A percentile compares a stretch with the other conserved stretches of the same genome.
These are phyloP conservation scores for Parambassis ranga DNA, from an alignment of 2,797 vertebrate species.

Conservation along the genomic window DNA sequence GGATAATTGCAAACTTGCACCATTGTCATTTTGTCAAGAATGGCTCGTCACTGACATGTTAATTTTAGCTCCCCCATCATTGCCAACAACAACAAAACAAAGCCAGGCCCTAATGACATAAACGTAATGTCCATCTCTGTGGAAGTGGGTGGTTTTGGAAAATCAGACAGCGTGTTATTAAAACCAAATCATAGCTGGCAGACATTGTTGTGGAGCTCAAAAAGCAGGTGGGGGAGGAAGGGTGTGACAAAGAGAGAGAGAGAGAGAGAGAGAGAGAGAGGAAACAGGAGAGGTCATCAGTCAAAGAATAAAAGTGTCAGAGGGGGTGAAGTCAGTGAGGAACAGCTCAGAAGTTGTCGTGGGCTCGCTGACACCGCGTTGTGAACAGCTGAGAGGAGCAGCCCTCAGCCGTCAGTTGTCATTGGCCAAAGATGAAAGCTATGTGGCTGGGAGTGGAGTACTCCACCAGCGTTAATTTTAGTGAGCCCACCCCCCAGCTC, in stretches of 20 bases:
- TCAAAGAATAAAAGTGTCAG: slow-evolving; percentile 10
- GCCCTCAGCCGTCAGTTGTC: slow-evolving; percentile 74
- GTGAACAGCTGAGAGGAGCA: slow-evolving; percentile 81
- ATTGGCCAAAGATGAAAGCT: slow-evolving; percentile 79
- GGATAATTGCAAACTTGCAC: slow-evolving; percentile 12
- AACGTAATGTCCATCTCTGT: slow-evolving; percentile 58
- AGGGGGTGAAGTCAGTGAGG: slow-evolving; percentile 28
- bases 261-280: slow-evolving; percentile 20
- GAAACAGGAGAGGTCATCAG: neutral
- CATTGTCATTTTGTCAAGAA: slow-evolving; percentile 23
- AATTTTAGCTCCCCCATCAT: slow-evolving; percentile 23
- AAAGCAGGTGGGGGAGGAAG: slow-evolving; percentile 28
- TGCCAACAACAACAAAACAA: slow-evolving; percentile 44
- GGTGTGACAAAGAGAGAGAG: slow-evolving; percentile 3
- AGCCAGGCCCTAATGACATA: slow-evolving; percentile 56
- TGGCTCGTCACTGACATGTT: slow-evolving; percentile 40
- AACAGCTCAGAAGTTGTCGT: slow-evolving; percentile 34
- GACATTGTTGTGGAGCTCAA: slow-evolving; percentile 58
- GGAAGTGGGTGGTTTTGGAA: slow-evolving; percentile 60
- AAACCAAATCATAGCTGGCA: slow-evolving; percentile 62
- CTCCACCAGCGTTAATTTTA: slow-evolving; percentile 81
- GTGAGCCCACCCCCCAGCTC: slow-evolving; percentile 71
- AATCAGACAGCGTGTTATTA: slow-evolving; percentile 67
- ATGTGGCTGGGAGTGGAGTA: slow-evolving; percentile 72
- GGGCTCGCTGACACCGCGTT: slow-evolving; percentile 64